A percentile compares a stretch with the other conserved stretches of the same genome.
phyloP scores from a whole-genome alignment of 2,888 invertebrate genomes.

The Nomada flava region DNA sequence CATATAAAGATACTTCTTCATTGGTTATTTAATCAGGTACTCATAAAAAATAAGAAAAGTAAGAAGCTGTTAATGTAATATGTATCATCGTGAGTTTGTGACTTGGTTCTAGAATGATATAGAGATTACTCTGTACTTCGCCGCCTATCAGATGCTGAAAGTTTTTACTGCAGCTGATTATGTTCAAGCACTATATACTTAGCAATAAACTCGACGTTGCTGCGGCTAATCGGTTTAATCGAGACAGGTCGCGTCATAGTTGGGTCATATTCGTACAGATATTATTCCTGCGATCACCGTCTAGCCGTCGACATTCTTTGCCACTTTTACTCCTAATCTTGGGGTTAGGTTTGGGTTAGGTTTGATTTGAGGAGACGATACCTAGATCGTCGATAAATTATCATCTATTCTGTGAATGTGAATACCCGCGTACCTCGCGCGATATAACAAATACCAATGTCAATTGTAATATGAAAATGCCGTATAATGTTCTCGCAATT shows the following conservation, averaged over 20 bases:
- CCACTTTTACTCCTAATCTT: conserved; percentile 36
- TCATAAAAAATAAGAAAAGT: too few species aligned
- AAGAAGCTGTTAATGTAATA: too few species aligned
- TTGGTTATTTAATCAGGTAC: too few species aligned
- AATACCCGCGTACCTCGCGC: too few species aligned
- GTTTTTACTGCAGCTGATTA: not conserved
- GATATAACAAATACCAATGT: too few species aligned
- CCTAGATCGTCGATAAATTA: not conserved
- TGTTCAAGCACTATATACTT: conserved; percentile 4
- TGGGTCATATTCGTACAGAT: conserved; percentile 72
- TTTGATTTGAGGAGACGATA: not conserved
- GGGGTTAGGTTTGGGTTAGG: not conserved
- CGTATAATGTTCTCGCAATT: not conserved
- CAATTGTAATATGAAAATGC: not conserved
- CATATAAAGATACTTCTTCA: too few species aligned
- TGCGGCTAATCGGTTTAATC: conserved; percentile 69
- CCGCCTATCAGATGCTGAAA: too few species aligned
- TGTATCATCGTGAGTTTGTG: too few species aligned
- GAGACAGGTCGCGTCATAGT: conserved; percentile 60
- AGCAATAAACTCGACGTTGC: conserved; percentile 16
- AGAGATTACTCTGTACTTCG: too few species aligned
- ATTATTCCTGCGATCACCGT: conserved; percentile 54
- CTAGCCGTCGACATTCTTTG: conserved; percentile 31
- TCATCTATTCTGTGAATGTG: not conserved
- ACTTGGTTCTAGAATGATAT: too few species aligned